Evolutionary conservation across 2,797 vertebrate genomes (phyloP).

Genomic region (Ispidina picta): DNA sequence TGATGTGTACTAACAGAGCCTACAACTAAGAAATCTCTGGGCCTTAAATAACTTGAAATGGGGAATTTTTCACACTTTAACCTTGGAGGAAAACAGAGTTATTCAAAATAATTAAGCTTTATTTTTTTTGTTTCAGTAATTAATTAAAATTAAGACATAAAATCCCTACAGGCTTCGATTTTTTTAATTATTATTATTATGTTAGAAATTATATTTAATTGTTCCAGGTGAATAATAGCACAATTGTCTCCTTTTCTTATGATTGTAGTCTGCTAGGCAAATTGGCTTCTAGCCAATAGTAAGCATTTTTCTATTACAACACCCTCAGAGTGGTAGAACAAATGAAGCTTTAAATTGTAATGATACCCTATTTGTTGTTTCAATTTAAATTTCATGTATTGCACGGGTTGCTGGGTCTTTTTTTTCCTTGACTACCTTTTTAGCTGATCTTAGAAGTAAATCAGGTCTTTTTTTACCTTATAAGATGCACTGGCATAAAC

Average conservation of each 20-base stretch:
- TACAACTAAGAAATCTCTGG: neutral
- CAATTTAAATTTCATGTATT: neutral
- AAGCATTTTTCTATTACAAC: neutral
- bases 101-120: constrained; percentile 8
- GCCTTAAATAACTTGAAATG: neutral
- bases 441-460: neutral
- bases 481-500: neutral
- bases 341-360: constrained; percentile 6
- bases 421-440: neutral
- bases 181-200: neutral
- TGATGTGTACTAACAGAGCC: neutral
- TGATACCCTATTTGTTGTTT: neutral
- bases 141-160: constrained; percentile 28
- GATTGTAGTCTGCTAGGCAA: constrained; percentile 9
- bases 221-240: constrained; percentile 33
- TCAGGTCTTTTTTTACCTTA: neutral
- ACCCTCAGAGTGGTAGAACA: neutral
- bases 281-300: neutral
- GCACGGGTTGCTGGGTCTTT: neutral
- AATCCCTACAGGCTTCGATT: neutral
- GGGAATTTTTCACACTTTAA: neutral
- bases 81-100: neutral
- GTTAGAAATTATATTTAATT: constrained; percentile 36
- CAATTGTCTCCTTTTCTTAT: constrained; percentile 11
- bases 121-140: constrained; percentile 19